Evolutionary conservation across 2,888 invertebrate genomes (phyloP), one percentile per base, ranked within the genome.

Genomic region (Heliconius ismenius): DNA sequence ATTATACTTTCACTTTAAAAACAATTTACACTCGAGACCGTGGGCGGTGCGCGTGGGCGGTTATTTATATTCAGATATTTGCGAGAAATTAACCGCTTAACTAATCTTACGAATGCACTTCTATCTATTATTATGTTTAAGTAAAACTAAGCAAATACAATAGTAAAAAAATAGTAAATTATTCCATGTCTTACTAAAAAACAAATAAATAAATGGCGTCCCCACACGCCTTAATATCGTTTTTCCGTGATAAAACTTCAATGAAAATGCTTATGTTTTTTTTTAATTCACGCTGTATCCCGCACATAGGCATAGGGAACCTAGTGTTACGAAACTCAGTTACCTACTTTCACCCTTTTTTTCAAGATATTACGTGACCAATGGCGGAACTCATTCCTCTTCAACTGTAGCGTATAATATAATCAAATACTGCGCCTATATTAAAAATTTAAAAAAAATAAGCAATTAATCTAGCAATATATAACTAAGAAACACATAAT

Each of bases 1-100:
- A 73, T 24, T 43, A 58, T 60, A 74, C 79, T 79, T 79, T 78
- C 79, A 72, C 78, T 65, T 67, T 54, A 54, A 67, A 58, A 74
- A 79, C 76, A 73, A 75, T 79, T 70, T 73, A 79, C 70, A 78
- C 65, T 70, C 60, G 28, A 58, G 26, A 65, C n/a, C 26, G 79
- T 79, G 79, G 79, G 79, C 74, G 58, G 28, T 4, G 15, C 36
- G 74, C 72, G 79, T 78, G 78, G 78, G 79, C 62, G 28, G 69
- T 77, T 74, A 74, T 76, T 75, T 79, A 77, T 76, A 69, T 67
- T 39, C 70, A 77, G 69, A 70, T 65, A 73, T 73, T 74, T 74
- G 39, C 74, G 69, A 74, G 76, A 74, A 74, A 75, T 69, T 65
- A 73, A 64, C 58, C 67, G 63, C 32, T 63, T 21, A n/a, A 73